Percentiles rank a stretch among this genome's conserved stretches.
Conservation (phyloP, 2,888 invertebrate genomes). For the Galeopsomyia nigrocyanea region DNA sequence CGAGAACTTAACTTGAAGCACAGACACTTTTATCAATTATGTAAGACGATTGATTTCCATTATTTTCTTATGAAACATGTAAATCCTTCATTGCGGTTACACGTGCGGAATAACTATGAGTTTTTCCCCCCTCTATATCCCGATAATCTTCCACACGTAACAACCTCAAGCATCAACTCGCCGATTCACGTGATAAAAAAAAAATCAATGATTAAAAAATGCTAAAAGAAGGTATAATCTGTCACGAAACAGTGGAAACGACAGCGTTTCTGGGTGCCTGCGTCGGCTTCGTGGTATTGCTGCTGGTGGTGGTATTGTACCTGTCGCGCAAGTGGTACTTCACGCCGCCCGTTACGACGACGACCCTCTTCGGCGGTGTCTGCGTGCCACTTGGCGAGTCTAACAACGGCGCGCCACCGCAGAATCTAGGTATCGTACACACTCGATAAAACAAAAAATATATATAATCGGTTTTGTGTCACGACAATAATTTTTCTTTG, state of each 20-base stretch:
- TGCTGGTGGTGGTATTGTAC: slow-evolving; percentile 88
- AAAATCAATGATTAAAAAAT: too few relatives aligned
- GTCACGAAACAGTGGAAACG: slow-evolving; percentile 78
- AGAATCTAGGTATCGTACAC: slow-evolving; percentile 62
- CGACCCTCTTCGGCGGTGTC: slow-evolving; percentile 68
- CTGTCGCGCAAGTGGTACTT: slow-evolving; percentile 85
- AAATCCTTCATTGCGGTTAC: too few relatives aligned
- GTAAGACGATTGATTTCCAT: too few relatives aligned
- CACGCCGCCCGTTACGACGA: slow-evolving; percentile 68
- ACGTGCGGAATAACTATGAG: too few relatives aligned
- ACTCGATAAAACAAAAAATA: too few relatives aligned
- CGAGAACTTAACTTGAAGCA: too few relatives aligned
- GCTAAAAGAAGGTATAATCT: not conserved
- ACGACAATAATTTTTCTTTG: not conserved
- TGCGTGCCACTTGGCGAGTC: slow-evolving; percentile 68
- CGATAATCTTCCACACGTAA: too few relatives aligned
- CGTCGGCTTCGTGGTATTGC: slow-evolving; percentile 84
- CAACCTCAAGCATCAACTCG: too few relatives aligned
- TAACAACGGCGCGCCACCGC: slow-evolving; percentile 61
- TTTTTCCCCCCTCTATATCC: not conserved
- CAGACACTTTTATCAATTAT: too few relatives aligned
- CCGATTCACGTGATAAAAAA: too few relatives aligned
- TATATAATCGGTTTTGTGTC: not conserved
- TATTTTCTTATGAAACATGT: too few relatives aligned
- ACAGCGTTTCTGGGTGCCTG: slow-evolving; percentile 91